These are phyloP conservation scores for Chrysotoxum bicinctum DNA, from an alignment of 2,888 invertebrate genomes.

Conservation along the genomic window DNA sequence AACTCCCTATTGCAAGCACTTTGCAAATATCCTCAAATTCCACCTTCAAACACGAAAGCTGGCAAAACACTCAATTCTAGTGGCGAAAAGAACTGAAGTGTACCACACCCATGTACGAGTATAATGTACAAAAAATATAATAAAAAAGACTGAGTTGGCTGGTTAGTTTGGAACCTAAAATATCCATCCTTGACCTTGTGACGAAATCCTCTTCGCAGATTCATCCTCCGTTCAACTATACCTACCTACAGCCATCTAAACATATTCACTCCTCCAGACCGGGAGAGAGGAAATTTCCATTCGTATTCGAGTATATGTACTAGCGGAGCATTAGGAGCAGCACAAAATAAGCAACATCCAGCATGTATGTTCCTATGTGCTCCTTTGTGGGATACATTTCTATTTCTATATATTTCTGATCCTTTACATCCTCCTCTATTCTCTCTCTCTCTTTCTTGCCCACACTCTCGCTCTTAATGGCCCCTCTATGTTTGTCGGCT, in stretches of 20 bases:
- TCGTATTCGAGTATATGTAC: background rate
- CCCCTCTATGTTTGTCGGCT: background rate
- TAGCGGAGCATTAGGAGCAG: background rate
- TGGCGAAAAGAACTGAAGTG: conserved; percentile 5
- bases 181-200: conserved; percentile 72
- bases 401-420: conserved; percentile 18
- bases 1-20: background rate
- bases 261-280: conserved; percentile 31
- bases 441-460: background rate
- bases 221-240: conserved; percentile 2
- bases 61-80: conserved; percentile 26
- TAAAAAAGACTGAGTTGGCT: conserved; percentile 25
- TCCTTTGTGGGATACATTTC: conserved; percentile 31
- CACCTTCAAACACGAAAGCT: conserved; percentile 22
- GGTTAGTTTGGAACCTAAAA: conserved; percentile 56
- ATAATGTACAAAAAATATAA: background rate
- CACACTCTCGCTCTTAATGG: background rate
- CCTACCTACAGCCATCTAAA: background rate
- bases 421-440: background rate
- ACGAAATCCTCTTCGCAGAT: conserved; percentile 53
- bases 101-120: conserved; percentile 36
- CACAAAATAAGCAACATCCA: background rate
- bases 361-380: conserved; percentile 13
- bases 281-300: conserved; percentile 34
- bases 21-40: conserved; percentile 14